Base-by-base conservation (phyloP, 2,888 invertebrate species). In the Catocala fraxini region DNA sequence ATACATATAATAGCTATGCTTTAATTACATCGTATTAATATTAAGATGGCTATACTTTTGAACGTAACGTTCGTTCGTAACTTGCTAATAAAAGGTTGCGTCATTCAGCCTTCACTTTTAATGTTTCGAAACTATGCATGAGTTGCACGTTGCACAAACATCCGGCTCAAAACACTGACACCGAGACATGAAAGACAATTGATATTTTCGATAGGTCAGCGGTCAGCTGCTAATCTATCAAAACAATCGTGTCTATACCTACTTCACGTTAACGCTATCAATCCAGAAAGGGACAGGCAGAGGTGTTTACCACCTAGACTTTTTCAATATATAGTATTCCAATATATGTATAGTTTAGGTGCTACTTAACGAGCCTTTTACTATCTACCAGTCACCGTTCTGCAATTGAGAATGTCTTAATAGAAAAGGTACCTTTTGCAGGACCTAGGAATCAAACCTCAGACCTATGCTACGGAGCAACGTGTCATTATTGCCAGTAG, bases 81-180 rank as follows among this genome's bases (percentile, higher is more conserved):
- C 81, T 86, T 80, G 84, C 84, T 86, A 87, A 88, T 91, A 88
- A 89, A 89, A 85, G 81, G 81, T 92, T 92, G 82, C 92, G 80
- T 92, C 89, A 92, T 70, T 67, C 77, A 78, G 87, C 91, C 83
- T 89, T 92, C 91, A 91, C 92, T 92, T 92, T 91, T 90, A 84
- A 80, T 86, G 82, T 92, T 89, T 89, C 88, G 89, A 89, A 89
- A 92, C 87, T 84, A 85, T 89, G 86, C 87, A 89, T 86, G 84
- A 87, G 84, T 88, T 91, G 90, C 88, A 89, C 69, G 85, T 90
- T 91, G 87, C 90, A 91, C 84, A 90, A 91, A 91, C 89, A 92
- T 92, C 90, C 92, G 91, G 82, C 82, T 85, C 70, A 72, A 87
- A 83, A 82, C 80, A 51, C 81, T 76, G 78, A 75, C 73, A 68